Evolutionary conservation across 2,888 invertebrate genomes (phyloP).

Genomic region (Frankliniella intonsa): DNA sequence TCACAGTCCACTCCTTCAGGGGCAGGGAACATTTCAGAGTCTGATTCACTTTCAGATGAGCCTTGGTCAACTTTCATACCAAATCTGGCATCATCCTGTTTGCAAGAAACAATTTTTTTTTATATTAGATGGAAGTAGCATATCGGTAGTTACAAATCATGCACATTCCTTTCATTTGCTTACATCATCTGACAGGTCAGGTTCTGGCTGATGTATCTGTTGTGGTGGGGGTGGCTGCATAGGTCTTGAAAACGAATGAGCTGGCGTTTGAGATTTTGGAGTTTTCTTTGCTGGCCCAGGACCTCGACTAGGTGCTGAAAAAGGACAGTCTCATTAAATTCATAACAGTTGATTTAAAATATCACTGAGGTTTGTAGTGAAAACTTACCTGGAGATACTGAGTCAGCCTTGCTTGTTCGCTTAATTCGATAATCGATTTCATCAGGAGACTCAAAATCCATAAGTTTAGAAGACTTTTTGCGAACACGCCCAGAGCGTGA

Average conservation of each 20-base stretch:
- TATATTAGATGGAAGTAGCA: background rate
- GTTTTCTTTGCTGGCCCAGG: background rate
- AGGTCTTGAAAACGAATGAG: background rate
- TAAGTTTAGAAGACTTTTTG: conserved; percentile 90
- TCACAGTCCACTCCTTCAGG: conserved; percentile 40
- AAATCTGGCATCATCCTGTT: conserved; percentile 28
- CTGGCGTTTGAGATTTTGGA: background rate
- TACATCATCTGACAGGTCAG: conserved; percentile 27
- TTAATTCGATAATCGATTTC: conserved; percentile 60
- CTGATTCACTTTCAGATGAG: conserved; percentile 36
- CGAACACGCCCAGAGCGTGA: conserved; percentile 85
- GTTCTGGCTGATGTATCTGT: background rate
- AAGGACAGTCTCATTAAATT: background rate
- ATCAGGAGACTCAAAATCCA: conserved; percentile 89
- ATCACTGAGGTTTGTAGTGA: background rate
- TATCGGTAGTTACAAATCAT: background rate
- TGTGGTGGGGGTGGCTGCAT: background rate
- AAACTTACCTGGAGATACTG: conserved; percentile 2
- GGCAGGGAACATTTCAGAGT: conserved; percentile 39
- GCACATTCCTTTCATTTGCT: background rate
- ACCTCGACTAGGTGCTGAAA: background rate
- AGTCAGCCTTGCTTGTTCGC: conserved; percentile 12
- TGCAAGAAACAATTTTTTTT: background rate
- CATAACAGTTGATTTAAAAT: too few species aligned
- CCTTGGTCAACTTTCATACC: conserved; percentile 2